Base-by-base conservation (phyloP, 2,797 vertebrate genomes). In the Orientallactaga sibirica region DNA sequence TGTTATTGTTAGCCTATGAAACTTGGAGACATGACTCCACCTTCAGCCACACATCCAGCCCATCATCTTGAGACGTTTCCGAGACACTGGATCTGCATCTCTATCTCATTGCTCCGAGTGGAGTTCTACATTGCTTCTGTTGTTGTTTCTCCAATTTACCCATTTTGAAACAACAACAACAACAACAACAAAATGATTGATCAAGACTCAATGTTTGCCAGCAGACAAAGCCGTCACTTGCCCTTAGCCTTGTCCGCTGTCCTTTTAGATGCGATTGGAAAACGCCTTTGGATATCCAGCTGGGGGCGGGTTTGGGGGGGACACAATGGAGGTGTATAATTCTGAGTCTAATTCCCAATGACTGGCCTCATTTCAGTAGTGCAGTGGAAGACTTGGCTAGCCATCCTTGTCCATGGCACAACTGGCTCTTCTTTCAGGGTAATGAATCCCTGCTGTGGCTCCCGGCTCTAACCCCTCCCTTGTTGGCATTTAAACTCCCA, bases 31-130 rank as follows among this genome's bases (percentile, higher is more conserved):
- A 33, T 84, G 37, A 66, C 61, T 90, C 78, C 24, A 85, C 61
- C 55, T 71, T 94, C 27, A 61, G 66, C 19, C 79, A 52, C 88
- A 52, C 52, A 19, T 48, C 37, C 25, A 85, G 22, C n/a, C 81
- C 33, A 73, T 77, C 37, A 67, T 77, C 67, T 76, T 88, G 84
- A 93, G 70, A 37, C 88, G 16, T 85, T 88, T 85, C 62, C 18
- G 33, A 25, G 80, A 93, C 27, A 91, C 27, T 83, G 74, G 76
- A 37, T 92, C 43, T 55, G 37, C 29, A 15, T 58, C 24, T 92
- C 67, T 22, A 5, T 48, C 80, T 88, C 61, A 16, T 66, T 67
- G 2, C n/a, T 84, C 68, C 71, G 1, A 20, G 33, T 43, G 55
- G 25, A 85, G 81, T 74, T 37, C 25, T 71, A 3, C 55, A 10